These are phyloP conservation scores for Labeo catla DNA, from an alignment of 2,113 vertebrate species.

Conservation along the genomic window DNA sequence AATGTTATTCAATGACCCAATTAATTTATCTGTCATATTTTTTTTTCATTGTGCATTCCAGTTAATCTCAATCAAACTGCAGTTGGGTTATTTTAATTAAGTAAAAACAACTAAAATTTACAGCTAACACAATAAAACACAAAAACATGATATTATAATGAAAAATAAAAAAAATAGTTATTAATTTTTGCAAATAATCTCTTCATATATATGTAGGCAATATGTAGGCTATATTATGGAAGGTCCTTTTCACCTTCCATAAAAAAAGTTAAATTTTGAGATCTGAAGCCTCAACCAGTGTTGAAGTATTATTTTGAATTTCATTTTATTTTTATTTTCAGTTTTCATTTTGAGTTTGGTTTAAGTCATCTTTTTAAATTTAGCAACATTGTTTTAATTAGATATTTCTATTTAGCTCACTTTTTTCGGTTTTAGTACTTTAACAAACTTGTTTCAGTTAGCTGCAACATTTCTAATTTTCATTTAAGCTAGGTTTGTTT, in stretches of 20 bases:
- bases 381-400: not conserved
- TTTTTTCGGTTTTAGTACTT: not conserved
- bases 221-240: not conserved
- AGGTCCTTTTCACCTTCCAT: not conserved
- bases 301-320: not conserved
- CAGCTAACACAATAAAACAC: too few relatives aligned
- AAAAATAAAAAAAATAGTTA: too few relatives aligned
- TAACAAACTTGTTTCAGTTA: not conserved
- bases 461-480: not conserved
- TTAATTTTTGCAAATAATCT: too few relatives aligned
- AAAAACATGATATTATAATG: too few relatives aligned
- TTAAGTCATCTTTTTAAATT: not conserved
- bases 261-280: not conserved
- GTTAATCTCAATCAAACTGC: too few relatives aligned
- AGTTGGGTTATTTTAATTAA: too few relatives aligned
- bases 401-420: not conserved
- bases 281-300: not conserved
- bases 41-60: too few relatives aligned
- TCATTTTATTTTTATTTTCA: not conserved
- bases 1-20: too few relatives aligned
- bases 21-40: too few relatives aligned
- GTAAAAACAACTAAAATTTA: too few relatives aligned
- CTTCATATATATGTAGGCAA: too few relatives aligned
- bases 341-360: not conserved
- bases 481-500: not conserved